Percentiles rank a stretch among this genome's conserved stretches.
Evolutionary conservation across 2,797 vertebrate species (phyloP).

Genomic region (Enteromius fasciolatus): DNA sequence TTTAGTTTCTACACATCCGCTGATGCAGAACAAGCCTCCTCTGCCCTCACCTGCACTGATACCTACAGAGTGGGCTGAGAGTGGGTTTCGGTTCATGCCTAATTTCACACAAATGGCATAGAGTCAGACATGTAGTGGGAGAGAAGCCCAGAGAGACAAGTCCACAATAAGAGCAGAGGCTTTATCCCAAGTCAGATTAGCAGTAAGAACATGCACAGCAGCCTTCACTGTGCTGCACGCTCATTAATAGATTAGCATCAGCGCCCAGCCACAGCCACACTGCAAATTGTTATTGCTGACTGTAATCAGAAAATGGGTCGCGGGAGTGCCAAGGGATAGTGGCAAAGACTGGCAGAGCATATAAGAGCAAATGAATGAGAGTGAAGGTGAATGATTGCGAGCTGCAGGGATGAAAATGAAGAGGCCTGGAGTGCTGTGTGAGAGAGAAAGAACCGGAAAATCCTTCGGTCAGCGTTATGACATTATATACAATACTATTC

Average conservation of each 20-base stretch:
- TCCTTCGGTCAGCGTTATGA: neutral
- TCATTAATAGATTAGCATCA: conserved; percentile 54
- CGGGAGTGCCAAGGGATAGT: conserved; percentile 22
- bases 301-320: conserved; percentile 41
- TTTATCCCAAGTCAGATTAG: conserved; percentile 36
- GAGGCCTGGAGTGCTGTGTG: neutral
- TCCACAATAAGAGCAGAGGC: conserved; percentile 16
- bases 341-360: conserved; percentile 26
- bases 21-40: neutral
- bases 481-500: neutral
- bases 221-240: conserved; percentile 14
- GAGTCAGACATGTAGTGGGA: neutral
- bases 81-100: neutral
- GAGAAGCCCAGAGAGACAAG: neutral
- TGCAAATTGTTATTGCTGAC: conserved; percentile 43
- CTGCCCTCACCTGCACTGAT: neutral
- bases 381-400: conserved; percentile 10
- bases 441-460: neutral
- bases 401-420: neutral
- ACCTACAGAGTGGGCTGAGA: neutral
- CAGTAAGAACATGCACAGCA: conserved; percentile 11
- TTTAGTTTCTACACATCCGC: neutral
- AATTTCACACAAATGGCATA: conserved; percentile 12
- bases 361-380: conserved; percentile 24
- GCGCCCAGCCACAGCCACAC: conserved; percentile 17